phyloP scores from a whole-genome alignment of 2,797 vertebrate genomes.

The Enteromius trimaculatus region DNA sequence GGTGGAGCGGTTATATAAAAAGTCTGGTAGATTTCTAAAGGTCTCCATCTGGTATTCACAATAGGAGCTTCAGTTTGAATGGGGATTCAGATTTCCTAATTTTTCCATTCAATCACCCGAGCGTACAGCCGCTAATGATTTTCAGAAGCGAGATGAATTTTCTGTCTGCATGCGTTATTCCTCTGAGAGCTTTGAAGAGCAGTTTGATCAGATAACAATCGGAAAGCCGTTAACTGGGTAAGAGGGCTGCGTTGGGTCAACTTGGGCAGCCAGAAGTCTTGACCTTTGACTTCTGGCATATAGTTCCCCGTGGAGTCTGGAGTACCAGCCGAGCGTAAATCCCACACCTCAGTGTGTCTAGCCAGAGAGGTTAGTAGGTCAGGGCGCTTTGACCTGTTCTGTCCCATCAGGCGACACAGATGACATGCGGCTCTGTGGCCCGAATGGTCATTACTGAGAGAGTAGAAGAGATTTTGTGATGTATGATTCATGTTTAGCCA shows the following conservation, averaged over 20 bases:
- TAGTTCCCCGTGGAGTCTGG: slow-evolving; percentile 34
- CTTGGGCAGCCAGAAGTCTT: slow-evolving; percentile 35
- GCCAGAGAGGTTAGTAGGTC: slow-evolving; percentile 18
- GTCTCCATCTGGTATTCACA: slow-evolving; percentile 45
- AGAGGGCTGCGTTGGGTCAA: slow-evolving; percentile 32
- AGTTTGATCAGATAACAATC: slow-evolving; percentile 20
- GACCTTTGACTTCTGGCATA: slow-evolving; percentile 36
- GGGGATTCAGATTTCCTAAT: slow-evolving; percentile 31
- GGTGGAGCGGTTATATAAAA: not conserved
- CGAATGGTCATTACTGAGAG: not conserved
- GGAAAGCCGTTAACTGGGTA: slow-evolving; percentile 17
- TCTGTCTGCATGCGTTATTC: slow-evolving; percentile 13
- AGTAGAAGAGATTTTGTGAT: not conserved
- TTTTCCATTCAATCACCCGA: slow-evolving; percentile 35
- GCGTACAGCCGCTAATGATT: slow-evolving; percentile 40
- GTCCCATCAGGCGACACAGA: slow-evolving; percentile 4
- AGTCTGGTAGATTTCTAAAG: slow-evolving; percentile 16
- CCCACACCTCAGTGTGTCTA: slow-evolving; percentile 29
- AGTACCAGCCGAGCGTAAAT: slow-evolving; percentile 31
- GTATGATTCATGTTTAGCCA: not conserved
- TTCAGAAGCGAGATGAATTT: slow-evolving; percentile 44
- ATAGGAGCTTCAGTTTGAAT: slow-evolving; percentile 34
- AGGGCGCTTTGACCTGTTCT: slow-evolving; percentile 19
- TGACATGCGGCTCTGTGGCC: not conserved
- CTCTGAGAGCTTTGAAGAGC: slow-evolving; percentile 14